Base-by-base conservation (phyloP, 2,888 invertebrate genomes). In the Trichacis sp. region DNA sequence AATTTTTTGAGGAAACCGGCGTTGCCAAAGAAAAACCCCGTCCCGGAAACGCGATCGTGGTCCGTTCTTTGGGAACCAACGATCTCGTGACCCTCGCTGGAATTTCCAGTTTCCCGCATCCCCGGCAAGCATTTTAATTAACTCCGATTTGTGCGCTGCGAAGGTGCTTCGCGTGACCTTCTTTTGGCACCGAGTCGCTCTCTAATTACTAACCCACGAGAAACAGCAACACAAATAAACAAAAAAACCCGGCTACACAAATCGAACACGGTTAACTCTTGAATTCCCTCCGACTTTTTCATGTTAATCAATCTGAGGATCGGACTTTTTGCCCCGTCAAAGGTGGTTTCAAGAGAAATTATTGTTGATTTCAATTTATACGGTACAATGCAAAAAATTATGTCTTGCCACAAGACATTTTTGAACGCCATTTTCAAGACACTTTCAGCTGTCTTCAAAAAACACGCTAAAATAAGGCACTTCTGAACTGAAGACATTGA, bases 111-210 rank as follows among this genome's bases (percentile, higher is more conserved):
- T 65, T 65, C 47, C 61, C 49, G 57, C 48, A 57, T 53, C 53
- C 61, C 57, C 40, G 49, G 52, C 47, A 58, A 54, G 66, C 59
- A 59, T 62, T 62, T 66, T 66, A 66, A 66, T 62, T 66, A 66
- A 62, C 62, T 51, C 33, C 38, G 66, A 58, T 62, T 66, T 61
- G 14, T 50, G 47, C 36, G 53, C 58, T 54, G 40, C 38, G 52
- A 47, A 48, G 15, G 46, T 19, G 57, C 49, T 15, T 52, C 48
- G 46, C 55, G 54, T 58, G 61, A 61, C 61, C 58, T 61, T 61
- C 59, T 65, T 65, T 57, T 48, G 57, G 56, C 55, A 46, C 52
- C 59, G 40, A 53, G 56, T 43, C 42, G 50, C 50, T 18, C 53
- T 50, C 54, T 60, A 61, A 53, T 38, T 61, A 52, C 17, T 57